Conservation (phyloP, 1,140 invertebrate species). For the Drosophila tani region DNA sequence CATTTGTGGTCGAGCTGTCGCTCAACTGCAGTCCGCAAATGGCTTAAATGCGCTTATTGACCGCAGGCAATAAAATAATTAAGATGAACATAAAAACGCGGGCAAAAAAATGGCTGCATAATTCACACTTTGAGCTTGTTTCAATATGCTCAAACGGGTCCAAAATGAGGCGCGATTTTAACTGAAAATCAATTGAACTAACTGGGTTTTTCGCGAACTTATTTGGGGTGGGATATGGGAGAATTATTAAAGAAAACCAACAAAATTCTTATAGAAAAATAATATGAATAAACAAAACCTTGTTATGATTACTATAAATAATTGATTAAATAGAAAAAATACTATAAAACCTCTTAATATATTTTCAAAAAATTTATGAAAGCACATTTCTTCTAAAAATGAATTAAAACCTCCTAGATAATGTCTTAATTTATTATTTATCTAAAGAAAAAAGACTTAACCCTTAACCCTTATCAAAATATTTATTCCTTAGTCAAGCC, state of each 20-base stretch:
- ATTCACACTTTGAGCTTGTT: conserved; percentile 73
- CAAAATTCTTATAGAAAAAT: background rate
- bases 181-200: background rate
- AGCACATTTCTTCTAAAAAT: no score
- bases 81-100: conserved; percentile 59
- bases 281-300: background rate
- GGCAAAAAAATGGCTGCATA: conserved; percentile 69
- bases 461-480: background rate
- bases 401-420: background rate
- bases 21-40: conserved; percentile 75
- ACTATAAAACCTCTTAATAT: background rate
- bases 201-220: conserved; percentile 12
- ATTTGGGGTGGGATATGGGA: background rate
- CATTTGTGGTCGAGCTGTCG: conserved; percentile 54
- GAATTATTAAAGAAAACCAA: no score
- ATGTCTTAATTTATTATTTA: background rate
- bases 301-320: background rate
- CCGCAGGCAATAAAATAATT: conserved; percentile 84
- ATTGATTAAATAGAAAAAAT: background rate
- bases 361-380: background rate
- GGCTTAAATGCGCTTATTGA: conserved; percentile 81
- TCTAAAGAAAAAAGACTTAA: background rate
- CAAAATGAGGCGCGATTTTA: conserved; percentile 43
- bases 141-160: conserved; percentile 17
- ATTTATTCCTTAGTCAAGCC: background rate